Evolutionary conservation across 2,113 vertebrate genomes (phyloP).

Genomic region (Elachura formosa): DNA sequence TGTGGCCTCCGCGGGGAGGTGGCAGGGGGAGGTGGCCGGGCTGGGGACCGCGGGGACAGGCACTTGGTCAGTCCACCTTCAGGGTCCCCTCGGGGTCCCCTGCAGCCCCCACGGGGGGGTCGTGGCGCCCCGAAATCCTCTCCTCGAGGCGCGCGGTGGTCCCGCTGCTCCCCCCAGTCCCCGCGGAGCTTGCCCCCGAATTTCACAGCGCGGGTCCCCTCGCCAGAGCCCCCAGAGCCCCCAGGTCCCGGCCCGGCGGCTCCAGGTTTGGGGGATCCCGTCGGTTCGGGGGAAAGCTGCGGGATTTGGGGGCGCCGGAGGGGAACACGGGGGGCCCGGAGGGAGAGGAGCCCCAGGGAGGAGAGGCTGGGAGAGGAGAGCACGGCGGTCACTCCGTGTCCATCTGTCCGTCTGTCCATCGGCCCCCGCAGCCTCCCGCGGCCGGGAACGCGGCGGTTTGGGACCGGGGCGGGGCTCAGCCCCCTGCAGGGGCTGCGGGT

Average conservation of each 20-base stretch:
- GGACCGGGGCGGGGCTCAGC: too few relatives aligned
- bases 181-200: fast-evolving
- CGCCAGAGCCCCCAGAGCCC: not conserved
- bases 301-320: not conserved
- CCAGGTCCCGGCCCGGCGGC: not conserved
- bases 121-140: not conserved
- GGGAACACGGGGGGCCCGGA: not conserved
- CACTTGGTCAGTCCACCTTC: not conserved
- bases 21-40: not conserved
- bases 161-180: not conserved
- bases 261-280: too few relatives aligned
- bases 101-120: not conserved
- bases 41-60: not conserved
- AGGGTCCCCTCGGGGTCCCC: not conserved
- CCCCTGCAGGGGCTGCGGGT: not conserved
- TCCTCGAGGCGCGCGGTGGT: not conserved
- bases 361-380: not conserved
- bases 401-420: fast-evolving
- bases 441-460: too few relatives aligned
- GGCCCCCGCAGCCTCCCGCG: too few relatives aligned
- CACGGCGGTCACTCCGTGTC: fast-evolving
- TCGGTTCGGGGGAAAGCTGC: not conserved
- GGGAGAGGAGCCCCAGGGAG: not conserved
- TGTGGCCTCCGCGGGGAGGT: not conserved
- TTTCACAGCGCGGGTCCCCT: conserved; percentile 1